Percentiles rank a stretch among this genome's conserved stretches.
Evolutionary conservation across 1,140 invertebrate species (phyloP).

Genomic region (Andricus grossulariae): DNA sequence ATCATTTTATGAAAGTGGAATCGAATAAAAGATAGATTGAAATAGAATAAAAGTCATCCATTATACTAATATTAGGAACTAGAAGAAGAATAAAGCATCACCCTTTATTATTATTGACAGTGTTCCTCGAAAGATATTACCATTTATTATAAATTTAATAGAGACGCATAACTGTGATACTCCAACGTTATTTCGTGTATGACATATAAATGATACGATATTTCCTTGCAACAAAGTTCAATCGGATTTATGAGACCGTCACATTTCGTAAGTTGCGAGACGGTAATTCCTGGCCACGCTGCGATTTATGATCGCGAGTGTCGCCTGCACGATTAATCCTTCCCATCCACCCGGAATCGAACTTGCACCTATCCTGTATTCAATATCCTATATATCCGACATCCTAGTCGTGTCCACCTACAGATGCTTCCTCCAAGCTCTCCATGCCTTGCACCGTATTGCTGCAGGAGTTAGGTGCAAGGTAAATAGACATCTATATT

Average conservation of each 20-base stretch:
- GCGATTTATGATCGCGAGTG: slow-evolving; percentile 74
- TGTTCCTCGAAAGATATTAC: slow-evolving; percentile 45
- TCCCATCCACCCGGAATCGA: slow-evolving; percentile 72
- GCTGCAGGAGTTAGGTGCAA: not conserved
- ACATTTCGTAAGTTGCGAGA: slow-evolving; percentile 75
- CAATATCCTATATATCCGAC: not conserved
- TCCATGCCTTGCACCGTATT: too few species aligned
- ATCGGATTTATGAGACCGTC: slow-evolving; percentile 74
- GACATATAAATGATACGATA: too few species aligned
- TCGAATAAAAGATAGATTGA: too few species aligned
- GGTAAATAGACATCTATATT: not conserved
- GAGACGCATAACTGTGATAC: too few species aligned
- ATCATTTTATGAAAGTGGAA: too few species aligned
- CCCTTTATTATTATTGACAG: too few species aligned
- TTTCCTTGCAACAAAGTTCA: slow-evolving; percentile 6
- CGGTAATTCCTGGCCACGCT: slow-evolving; percentile 73
- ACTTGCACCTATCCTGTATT: slow-evolving; percentile 66
- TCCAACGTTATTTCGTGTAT: too few species aligned
- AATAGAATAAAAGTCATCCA: too few species aligned
- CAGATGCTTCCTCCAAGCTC: slow-evolving; percentile 44
- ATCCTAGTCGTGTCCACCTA: slow-evolving; percentile 41
- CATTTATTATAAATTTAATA: too few species aligned
- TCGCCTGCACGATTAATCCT: slow-evolving; percentile 75
- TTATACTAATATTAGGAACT: too few species aligned
- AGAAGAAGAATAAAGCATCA: too few species aligned